Percentiles rank a stretch among this genome's conserved stretches.
phyloP scores from a whole-genome alignment of 2,113 vertebrate genomes.

The Eurypyga helias region DNA sequence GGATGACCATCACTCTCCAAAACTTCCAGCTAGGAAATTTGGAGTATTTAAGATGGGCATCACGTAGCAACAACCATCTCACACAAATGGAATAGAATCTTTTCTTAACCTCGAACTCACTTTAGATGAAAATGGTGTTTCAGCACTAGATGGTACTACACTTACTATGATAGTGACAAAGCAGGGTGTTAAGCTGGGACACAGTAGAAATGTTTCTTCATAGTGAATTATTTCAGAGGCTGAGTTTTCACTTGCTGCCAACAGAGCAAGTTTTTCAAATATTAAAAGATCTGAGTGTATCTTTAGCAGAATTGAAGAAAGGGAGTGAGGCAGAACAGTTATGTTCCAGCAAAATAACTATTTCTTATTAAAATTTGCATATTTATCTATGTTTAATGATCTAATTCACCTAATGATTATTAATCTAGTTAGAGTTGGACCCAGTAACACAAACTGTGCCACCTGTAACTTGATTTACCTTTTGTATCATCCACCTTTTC shows the following conservation, averaged over 20 bases:
- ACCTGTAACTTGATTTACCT: neutral
- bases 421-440: neutral
- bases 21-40: conserved; percentile 81
- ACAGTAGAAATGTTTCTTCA: neutral
- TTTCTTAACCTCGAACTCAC: conserved; percentile 84
- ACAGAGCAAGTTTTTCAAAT: neutral
- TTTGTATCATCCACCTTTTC: neutral
- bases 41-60: conserved; percentile 87
- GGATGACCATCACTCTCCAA: conserved; percentile 83
- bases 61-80: conserved; percentile 85
- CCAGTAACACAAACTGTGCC: neutral
- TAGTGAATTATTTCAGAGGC: neutral
- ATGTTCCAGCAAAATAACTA: neutral
- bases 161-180: neutral
- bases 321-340: neutral
- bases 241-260: neutral
- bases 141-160: conserved; percentile 79
- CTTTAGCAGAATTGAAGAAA: neutral
- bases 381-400: neutral
- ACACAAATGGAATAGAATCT: conserved; percentile 81
- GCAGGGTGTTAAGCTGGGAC: neutral
- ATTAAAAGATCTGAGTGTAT: neutral
- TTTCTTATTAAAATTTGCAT: neutral
- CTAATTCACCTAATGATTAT: neutral
- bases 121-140: conserved; percentile 84